Conservation (phyloP, 2,797 vertebrate genomes). For the Phrynocephalus guinanensis region DNA sequence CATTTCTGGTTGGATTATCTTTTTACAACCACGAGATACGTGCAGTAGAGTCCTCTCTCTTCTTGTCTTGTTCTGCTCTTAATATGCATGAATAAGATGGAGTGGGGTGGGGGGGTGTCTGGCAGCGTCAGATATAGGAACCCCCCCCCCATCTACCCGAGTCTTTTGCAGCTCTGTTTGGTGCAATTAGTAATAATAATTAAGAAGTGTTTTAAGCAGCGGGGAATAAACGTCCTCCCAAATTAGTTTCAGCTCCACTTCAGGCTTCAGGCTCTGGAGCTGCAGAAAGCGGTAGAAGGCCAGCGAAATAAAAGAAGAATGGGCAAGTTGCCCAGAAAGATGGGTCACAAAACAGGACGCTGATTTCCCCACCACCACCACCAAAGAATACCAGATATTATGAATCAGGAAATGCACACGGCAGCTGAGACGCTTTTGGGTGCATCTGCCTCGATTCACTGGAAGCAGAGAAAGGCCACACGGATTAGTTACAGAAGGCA, state of each 20-base stretch:
- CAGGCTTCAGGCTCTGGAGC: slow-evolving; percentile 21
- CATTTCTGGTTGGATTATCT: not conserved
- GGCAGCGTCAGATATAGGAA: not conserved
- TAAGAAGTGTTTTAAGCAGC: slow-evolving; percentile 41
- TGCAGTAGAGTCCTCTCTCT: no score
- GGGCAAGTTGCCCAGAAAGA: slow-evolving; percentile 53
- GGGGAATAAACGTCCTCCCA: slow-evolving; percentile 16
- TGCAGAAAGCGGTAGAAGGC: slow-evolving; percentile 30
- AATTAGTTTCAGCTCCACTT: not conserved
- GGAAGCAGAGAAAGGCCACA: not conserved
- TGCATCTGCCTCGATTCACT: not conserved
- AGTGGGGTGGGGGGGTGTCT: not conserved
- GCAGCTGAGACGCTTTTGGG: not conserved
- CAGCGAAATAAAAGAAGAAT: slow-evolving; percentile 1
- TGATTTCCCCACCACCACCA: slow-evolving; percentile 50
- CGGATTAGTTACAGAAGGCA: not conserved
- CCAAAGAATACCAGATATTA: slow-evolving; percentile 11
- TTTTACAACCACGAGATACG: not conserved
- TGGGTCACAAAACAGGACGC: slow-evolving; percentile 27
- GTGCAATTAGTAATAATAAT: slow-evolving; percentile 40
- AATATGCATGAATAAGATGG: not conserved
- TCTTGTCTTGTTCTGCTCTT: fast-evolving
- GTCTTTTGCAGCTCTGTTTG: not conserved
- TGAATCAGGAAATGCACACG: slow-evolving; percentile 10
- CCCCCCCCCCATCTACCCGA: not conserved